Conservation (phyloP, 2,797 vertebrate species). For the Anguilla pacifica region DNA sequence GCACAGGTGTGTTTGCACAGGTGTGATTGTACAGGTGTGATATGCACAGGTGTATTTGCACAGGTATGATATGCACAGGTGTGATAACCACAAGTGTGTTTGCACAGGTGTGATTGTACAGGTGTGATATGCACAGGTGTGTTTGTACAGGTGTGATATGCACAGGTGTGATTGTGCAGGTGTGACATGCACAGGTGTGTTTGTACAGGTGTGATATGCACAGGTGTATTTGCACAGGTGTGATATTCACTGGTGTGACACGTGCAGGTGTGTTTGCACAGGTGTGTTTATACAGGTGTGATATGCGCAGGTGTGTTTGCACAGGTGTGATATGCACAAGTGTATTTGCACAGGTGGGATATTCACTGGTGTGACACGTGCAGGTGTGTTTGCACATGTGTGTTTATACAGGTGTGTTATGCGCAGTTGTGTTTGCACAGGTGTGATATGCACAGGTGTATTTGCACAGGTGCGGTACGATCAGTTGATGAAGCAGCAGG, state of each 20-base stretch:
- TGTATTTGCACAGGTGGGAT: background rate
- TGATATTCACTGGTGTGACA: background rate
- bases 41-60: background rate
- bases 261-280: background rate
- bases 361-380: background rate
- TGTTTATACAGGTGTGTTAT: background rate
- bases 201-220: background rate
- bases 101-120: background rate
- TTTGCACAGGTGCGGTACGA: conserved; percentile 72
- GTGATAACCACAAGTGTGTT: background rate
- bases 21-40: background rate
- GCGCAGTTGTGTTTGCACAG: background rate
- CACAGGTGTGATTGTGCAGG: background rate
- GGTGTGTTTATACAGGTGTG: background rate
- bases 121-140: background rate
- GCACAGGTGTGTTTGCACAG: background rate
- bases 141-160: background rate
- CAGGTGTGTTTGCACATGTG: background rate
- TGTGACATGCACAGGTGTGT: background rate
- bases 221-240: background rate
- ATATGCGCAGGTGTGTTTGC: no score
- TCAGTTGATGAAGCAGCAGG: conserved; percentile 84
- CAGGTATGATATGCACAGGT: background rate
- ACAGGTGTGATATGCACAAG: no score
- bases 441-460: background rate